These are phyloP conservation scores for Limosa lapponica DNA, from an alignment of 2,797 vertebrate species.

Conservation along the genomic window DNA sequence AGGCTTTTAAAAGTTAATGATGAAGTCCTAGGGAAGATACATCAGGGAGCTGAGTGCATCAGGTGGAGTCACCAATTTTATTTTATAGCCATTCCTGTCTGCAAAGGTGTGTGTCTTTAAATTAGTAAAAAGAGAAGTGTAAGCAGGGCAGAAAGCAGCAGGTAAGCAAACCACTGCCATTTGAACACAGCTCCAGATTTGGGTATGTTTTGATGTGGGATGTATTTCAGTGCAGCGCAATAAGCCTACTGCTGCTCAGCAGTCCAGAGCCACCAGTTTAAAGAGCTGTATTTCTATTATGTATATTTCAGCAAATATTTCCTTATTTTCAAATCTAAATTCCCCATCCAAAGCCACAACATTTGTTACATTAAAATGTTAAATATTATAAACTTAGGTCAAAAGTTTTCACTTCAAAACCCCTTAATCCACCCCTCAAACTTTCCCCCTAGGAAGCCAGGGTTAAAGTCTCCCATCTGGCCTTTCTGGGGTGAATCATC, in stretches of 20 bases:
- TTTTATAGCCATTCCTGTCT: background rate
- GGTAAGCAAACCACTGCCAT: background rate
- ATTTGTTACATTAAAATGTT: background rate
- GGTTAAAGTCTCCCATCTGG: background rate
- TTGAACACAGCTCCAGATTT: background rate
- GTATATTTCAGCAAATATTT: background rate
- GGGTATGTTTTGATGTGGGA: background rate
- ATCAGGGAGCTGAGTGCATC: background rate
- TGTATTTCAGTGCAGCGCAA: background rate
- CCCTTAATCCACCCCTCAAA: background rate
- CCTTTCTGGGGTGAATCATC: background rate
- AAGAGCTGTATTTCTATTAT: background rate
- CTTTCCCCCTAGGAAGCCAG: background rate
- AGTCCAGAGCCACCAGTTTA: background rate
- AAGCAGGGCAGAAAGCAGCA: background rate
- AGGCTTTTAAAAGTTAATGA: conserved; percentile 53
- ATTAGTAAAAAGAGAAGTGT: background rate
- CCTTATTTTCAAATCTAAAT: background rate
- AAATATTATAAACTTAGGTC: background rate
- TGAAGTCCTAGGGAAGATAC: background rate
- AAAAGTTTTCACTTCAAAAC: background rate
- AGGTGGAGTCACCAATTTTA: background rate
- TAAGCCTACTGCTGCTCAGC: background rate
- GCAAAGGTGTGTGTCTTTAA: conserved; percentile 5
- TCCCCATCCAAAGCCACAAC: background rate